These are phyloP conservation scores for Ceratitis capitata DNA, from an alignment of 1,140 invertebrate genomes.

Conservation along the genomic window DNA sequence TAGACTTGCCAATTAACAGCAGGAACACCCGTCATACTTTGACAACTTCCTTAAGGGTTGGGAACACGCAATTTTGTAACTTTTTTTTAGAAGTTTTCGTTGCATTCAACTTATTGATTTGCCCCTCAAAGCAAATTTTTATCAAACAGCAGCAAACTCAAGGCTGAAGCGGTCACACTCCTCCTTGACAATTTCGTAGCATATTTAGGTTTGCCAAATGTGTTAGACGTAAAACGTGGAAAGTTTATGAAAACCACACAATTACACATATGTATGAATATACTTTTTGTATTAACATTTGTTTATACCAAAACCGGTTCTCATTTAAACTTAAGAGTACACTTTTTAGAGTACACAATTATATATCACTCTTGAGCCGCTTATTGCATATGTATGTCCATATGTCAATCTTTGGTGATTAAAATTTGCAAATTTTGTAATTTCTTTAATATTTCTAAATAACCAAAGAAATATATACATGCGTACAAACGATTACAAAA, in stretches of 20 bases:
- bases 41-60: not conserved
- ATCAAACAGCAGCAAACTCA: no score
- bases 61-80: not conserved
- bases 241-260: no score
- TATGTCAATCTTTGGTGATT: not conserved
- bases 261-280: not conserved
- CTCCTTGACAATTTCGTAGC: no score
- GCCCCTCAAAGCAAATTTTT: not conserved
- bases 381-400: no score
- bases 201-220: no score
- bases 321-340: not conserved
- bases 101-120: conserved; percentile 6
- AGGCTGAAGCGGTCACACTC: no score
- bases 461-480: no score
- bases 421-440: not conserved
- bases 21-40: not conserved
- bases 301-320: not conserved
- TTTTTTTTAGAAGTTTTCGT: not conserved
- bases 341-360: not conserved
- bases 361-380: no score
- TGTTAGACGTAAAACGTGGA: no score
- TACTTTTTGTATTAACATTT: not conserved
- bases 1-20: not conserved
- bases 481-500: not conserved
- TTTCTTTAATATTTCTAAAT: not conserved